Base-by-base conservation (phyloP, 2,113 vertebrate species). In the Chaenocephalus aceratus region DNA sequence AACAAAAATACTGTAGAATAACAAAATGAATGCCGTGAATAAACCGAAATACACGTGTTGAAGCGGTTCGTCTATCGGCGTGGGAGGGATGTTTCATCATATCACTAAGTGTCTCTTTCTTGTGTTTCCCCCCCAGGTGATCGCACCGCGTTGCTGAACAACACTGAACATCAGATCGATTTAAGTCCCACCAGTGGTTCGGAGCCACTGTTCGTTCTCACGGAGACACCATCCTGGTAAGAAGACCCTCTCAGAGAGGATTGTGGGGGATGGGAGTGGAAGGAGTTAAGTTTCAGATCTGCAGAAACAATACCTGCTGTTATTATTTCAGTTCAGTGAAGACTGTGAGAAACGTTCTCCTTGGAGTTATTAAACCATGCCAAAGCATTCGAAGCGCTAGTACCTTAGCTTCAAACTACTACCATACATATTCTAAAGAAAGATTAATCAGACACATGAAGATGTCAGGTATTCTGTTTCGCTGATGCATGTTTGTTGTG, bases 171-270 rank as follows among this genome's bases (percentile, higher is more conserved):
- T 26, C 92, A 94, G 62, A 91, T 91, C 60, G 97, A 98, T 57
- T 95, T 88, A 98, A 98, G 90, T 97, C 97, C 52, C 88, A 95
- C 86, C 97, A 98, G 79, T 98, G 97, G 97, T 97, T 98, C 13
- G 97, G 97, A 14, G 97, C 97, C 5, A 97, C 97, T 0, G 95
- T 98, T 58, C 96, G 97, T 60, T 95, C 96, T 23, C 96, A 97
- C 9, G 93, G 92, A 30, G 95, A 96, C 87, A 96, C 96, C 7
- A 96, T 97, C 74, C 87, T 98, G 96, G 97, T 98, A 95, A 95
- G 94, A 12, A 11, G 44, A 82, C 34, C 64, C 1, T 60, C 26
- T 1, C 18, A 3, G 13, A 36, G 63, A 63, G 15, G 59, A 7
- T 45, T 72, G n/a, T 34, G 48, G 48, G 53, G 75, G 64, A n/a